Evolutionary conservation across 2,888 invertebrate species (phyloP), one percentile per base, ranked within the genome.

Genomic region (Rotaria macrura): DNA sequence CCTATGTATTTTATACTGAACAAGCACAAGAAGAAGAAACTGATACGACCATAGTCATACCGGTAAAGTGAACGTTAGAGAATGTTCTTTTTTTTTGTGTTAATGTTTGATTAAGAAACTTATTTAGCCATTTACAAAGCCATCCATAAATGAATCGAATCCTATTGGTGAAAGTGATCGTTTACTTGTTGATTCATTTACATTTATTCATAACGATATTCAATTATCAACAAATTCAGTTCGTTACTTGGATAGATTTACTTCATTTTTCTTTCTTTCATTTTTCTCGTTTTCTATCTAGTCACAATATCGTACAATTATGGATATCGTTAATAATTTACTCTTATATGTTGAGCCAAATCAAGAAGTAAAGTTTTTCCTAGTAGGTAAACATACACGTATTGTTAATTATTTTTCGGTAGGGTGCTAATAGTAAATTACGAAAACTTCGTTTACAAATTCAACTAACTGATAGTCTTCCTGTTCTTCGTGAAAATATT

Each of bases 151-250:
- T 43, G 79, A 79, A 43, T n/a, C 25, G 10, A 43, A 43, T 25
- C 40, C 79, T 20, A 43, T 79, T 25, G 79, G 79, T 43, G 79
- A 79, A 14, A 79, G 43, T 43, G 79, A 79, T 79, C 43, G 43
- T 79, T 43, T 43, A 87, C 95, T 96, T 2, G 96, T 96, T 83
- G 97, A 99, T 92, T 96, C 96, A 4, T 97, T 99, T 90, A 97
- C 97, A 0, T 92, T 99, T 84, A 96, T 97, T 94, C 99, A 99
- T 92, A 96, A 99, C 90, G 98, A 98, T 92, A 93, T 99, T 55
- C 96, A 97, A 90, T 96, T 97, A n/a, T 96, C 95, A 92, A 96
- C 97, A 74, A 97, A 97, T 92, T 96, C 96, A 92, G 94, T 94
- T 89, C 88, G 90, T 88, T 74, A n/a, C 47, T 10, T 49, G 79